phyloP scores from a whole-genome alignment of 1,140 invertebrate species.

The Tribolium castaneum region DNA sequence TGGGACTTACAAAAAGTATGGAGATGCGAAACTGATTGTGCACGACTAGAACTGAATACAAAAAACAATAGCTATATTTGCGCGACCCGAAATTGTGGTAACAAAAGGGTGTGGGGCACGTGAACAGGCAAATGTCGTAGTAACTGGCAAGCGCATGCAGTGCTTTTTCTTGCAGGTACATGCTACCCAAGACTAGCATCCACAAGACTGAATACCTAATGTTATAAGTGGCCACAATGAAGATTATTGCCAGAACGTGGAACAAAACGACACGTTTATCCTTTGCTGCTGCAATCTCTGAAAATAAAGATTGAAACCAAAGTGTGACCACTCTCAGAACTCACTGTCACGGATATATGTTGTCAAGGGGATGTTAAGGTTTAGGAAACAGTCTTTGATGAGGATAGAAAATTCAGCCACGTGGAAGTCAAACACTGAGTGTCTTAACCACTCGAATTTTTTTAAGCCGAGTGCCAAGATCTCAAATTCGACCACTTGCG shows the following conservation, averaged over 20 bases:
- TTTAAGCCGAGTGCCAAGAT: background rate
- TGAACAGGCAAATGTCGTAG: background rate
- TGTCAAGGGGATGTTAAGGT: background rate
- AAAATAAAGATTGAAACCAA: too few species aligned
- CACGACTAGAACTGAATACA: background rate
- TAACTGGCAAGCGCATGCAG: background rate
- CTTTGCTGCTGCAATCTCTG: too few species aligned
- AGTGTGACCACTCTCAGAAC: background rate
- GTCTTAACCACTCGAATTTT: background rate
- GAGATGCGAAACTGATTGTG: background rate
- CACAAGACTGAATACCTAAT: background rate
- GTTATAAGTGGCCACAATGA: background rate
- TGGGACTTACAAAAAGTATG: background rate
- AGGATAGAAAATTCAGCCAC: background rate
- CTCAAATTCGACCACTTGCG: background rate
- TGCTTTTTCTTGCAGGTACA: background rate
- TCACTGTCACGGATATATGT: background rate
- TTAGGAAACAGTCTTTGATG: background rate
- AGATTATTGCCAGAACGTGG: background rate
- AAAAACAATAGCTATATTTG: background rate
- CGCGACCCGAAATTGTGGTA: background rate
- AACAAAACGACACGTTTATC: background rate
- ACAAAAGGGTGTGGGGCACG: background rate
- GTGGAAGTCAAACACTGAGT: background rate
- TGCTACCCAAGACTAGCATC: background rate